Conservation (phyloP, 2,797 vertebrate species). For the Buphagus erythrorhynchus region DNA sequence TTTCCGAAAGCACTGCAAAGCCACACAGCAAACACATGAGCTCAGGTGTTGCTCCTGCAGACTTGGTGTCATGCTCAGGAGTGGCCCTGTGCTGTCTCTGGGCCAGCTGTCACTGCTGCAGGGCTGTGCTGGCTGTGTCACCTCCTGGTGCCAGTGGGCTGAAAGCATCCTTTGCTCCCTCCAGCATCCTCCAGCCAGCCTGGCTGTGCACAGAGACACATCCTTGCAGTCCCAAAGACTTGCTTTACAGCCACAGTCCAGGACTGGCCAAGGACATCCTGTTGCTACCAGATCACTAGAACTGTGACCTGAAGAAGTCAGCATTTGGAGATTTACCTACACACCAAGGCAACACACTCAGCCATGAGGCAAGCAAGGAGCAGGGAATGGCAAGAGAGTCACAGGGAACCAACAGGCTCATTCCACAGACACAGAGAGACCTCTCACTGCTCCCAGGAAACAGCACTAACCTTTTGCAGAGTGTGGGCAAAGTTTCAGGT, state of each 20-base stretch:
- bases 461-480: not conserved
- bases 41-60: not conserved
- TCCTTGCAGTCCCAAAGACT: not conserved
- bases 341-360: not conserved
- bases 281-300: not conserved
- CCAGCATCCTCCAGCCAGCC: not conserved
- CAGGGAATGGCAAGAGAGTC: accelerated
- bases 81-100: not conserved
- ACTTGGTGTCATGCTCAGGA: not conserved
- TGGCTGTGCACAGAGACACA: not conserved
- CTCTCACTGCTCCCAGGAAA: not conserved
- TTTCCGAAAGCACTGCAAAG: not conserved
- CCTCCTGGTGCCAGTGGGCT: not conserved
- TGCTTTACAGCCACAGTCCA: not conserved
- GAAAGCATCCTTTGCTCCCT: not conserved
- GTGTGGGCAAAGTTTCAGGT: not conserved
- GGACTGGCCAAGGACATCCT: not conserved
- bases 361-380: not conserved
- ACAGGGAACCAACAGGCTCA: not conserved
- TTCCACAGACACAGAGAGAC: not conserved
- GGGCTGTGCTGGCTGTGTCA: not conserved
- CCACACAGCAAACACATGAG: not conserved
- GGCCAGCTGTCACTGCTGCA: not conserved
- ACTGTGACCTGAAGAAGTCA: not conserved
- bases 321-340: not conserved